phyloP scores from a whole-genome alignment of 2,888 invertebrate genomes.

The Polydrusus cervinus region DNA sequence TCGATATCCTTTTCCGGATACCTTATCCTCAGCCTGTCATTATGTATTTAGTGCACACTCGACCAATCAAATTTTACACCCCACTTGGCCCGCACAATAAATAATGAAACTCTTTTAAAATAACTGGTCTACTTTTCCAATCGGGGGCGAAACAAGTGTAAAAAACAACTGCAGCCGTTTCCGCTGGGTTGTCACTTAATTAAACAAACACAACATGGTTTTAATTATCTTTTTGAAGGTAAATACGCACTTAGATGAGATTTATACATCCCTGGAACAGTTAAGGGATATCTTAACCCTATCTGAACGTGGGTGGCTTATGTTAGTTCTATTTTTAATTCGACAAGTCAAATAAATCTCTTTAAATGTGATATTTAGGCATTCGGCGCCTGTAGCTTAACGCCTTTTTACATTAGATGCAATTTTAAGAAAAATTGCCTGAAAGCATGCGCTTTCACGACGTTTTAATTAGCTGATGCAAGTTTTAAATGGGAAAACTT shows the following conservation, averaged over 20 bases:
- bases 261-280: constrained; percentile 31
- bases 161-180: constrained; percentile 63
- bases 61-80: constrained; percentile 47
- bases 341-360: constrained; percentile 18
- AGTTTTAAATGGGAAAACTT: no score
- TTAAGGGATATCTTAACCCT: constrained; percentile 35
- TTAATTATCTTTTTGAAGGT: constrained; percentile 60
- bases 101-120: constrained; percentile 5
- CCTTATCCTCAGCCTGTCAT: constrained; percentile 61
- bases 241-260: constrained; percentile 57
- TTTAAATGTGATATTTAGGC: neutral
- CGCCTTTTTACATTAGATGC: no score
- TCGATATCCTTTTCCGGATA: constrained; percentile 64
- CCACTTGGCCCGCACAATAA: constrained; percentile 32
- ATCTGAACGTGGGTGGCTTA: constrained; percentile 32
- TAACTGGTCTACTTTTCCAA: constrained; percentile 45
- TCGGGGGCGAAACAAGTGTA: constrained; percentile 60
- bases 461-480: no score
- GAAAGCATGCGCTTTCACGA: no score
- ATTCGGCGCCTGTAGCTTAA: neutral
- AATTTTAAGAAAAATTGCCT: no score
- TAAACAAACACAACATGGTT: constrained; percentile 59
- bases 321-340: constrained; percentile 33
- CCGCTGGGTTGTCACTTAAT: constrained; percentile 59
- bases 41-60: constrained; percentile 63